Percentiles rank a stretch among this genome's conserved stretches.
phyloP scores from a whole-genome alignment of 2,113 vertebrate genomes.

The Axis porcinus region DNA sequence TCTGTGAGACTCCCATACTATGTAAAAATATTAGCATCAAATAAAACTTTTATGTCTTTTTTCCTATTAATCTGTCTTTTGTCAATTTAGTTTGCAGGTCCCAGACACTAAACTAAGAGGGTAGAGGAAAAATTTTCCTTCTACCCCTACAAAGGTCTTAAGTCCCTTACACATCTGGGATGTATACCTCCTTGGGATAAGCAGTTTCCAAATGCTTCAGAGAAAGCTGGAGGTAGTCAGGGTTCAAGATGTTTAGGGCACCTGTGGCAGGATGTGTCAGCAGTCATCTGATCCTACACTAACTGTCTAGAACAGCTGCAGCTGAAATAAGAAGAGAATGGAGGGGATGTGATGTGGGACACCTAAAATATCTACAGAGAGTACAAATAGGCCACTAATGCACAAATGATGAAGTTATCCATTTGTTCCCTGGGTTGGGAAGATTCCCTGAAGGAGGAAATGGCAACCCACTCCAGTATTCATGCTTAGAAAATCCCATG shows the following conservation, averaged over 20 bases:
- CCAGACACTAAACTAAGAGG: neutral
- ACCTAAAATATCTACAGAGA: neutral
- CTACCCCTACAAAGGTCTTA: neutral
- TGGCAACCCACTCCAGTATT: neutral
- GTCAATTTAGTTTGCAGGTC: slow-evolving; percentile 28
- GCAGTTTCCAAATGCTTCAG: slow-evolving; percentile 11
- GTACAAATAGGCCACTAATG: neutral
- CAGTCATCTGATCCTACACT: neutral
- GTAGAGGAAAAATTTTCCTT: neutral
- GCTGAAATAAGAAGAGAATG: neutral
- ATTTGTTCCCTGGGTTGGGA: neutral
- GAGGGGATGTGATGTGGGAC: neutral
- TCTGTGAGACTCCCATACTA: neutral
- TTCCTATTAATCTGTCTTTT: neutral
- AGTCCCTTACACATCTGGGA: neutral
- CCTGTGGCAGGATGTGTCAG: neutral
- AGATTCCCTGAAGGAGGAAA: neutral
- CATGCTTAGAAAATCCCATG: neutral
- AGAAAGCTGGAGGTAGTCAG: neutral
- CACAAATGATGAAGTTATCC: neutral
- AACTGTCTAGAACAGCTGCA: neutral
- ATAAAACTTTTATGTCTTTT: slow-evolving; percentile 6
- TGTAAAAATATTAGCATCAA: slow-evolving; percentile 25
- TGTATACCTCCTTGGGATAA: neutral
- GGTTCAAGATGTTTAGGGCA: neutral